A percentile compares a stretch with the other conserved stretches of the same genome.
Evolutionary conservation across 2,113 vertebrate species (phyloP).

Genomic region (Nothoprocta pentlandii): DNA sequence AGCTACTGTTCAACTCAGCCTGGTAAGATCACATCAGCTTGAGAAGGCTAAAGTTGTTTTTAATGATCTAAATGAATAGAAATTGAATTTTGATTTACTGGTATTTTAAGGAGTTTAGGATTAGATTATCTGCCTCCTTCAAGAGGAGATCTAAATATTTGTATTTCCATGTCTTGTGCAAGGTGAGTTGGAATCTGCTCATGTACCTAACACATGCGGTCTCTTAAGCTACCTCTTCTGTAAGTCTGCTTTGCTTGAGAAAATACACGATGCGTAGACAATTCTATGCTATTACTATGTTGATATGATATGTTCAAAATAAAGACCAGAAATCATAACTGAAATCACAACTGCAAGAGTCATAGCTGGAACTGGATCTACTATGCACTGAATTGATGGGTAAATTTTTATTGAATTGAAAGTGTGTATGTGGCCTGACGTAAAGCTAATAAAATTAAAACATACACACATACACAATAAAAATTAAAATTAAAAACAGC

Average conservation of each 20-base stretch:
- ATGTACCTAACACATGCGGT: background rate
- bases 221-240: background rate
- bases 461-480: no score
- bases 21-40: background rate
- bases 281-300: background rate
- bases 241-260: background rate
- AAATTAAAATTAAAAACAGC: no score
- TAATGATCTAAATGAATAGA: background rate
- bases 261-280: background rate
- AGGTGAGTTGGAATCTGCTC: background rate
- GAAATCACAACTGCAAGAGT: background rate
- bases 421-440: background rate
- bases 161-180: background rate
- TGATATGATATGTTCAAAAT: background rate
- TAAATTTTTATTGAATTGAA: background rate
- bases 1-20: background rate
- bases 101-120: background rate
- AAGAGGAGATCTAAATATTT: background rate
- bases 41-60: background rate
- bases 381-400: background rate
- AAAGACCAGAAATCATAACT: background rate
- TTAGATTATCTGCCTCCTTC: background rate
- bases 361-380: background rate
- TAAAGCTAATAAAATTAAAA: background rate
- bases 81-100: background rate